Percentiles rank a stretch among this genome's conserved stretches.
Conservation (phyloP, 2,113 vertebrate species). For the Cyanoliseus patagonus region DNA sequence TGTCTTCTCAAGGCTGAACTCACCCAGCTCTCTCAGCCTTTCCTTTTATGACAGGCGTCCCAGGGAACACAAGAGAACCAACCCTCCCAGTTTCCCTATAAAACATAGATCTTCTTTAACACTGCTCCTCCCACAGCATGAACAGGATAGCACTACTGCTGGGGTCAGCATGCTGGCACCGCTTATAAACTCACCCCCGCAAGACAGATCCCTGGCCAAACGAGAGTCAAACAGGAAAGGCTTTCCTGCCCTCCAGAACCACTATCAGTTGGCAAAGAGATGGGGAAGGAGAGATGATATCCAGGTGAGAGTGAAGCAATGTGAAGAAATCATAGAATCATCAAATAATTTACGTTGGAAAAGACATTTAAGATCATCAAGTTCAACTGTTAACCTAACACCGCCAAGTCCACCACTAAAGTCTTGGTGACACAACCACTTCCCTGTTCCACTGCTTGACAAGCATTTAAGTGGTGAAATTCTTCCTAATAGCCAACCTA, state of each 20-base stretch:
- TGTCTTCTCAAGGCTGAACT: background rate
- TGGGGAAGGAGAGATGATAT: fast-evolving
- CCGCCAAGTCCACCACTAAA: background rate
- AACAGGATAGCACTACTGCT: background rate
- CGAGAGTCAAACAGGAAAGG: background rate
- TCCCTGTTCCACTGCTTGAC: background rate
- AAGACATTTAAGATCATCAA: background rate
- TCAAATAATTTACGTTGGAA: background rate
- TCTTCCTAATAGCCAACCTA: background rate
- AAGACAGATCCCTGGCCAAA: fast-evolving
- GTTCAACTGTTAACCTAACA: background rate
- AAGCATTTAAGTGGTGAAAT: background rate
- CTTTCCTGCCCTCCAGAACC: background rate
- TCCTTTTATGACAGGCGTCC: background rate
- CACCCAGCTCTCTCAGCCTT: background rate
- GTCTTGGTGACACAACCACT: background rate
- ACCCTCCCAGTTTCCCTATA: fast-evolving
- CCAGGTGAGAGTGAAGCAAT: fast-evolving
- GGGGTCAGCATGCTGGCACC: fast-evolving
- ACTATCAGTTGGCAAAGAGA: fast-evolving
- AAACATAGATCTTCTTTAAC: background rate
- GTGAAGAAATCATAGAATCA: background rate
- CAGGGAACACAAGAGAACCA: background rate
- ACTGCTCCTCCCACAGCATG: fast-evolving
- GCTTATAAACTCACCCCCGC: fast-evolving